Percentiles rank a stretch among this genome's conserved stretches.
Conservation (phyloP, 2,888 invertebrate species). For the Apamea monoglypha region DNA sequence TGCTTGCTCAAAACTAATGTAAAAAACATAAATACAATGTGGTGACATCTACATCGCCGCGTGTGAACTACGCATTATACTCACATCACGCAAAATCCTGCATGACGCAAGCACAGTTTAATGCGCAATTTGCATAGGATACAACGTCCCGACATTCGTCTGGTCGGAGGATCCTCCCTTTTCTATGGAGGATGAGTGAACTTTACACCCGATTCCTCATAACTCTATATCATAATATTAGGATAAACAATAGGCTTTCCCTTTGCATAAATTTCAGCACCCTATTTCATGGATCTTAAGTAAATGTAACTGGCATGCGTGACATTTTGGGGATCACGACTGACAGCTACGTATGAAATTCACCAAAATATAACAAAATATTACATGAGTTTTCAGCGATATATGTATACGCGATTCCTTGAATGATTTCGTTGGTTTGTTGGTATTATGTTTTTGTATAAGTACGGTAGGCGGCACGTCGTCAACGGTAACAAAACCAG, state of each 20-base stretch:
- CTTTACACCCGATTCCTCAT: neutral
- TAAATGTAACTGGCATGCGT: slow-evolving; percentile 13
- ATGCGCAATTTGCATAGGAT: no score
- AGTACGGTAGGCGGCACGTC: no score
- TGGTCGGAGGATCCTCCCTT: no score
- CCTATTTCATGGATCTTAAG: slow-evolving; percentile 34
- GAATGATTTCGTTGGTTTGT: neutral
- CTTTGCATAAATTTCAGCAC: slow-evolving; percentile 26
- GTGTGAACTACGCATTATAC: no score
- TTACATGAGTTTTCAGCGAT: neutral
- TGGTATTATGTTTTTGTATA: neutral
- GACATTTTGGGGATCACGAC: slow-evolving; percentile 24
- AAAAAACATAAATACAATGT: no score
- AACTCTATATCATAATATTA: neutral
- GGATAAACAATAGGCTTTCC: neutral
- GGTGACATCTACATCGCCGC: no score
- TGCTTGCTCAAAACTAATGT: no score
- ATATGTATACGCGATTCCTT: neutral
- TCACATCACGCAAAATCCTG: no score
- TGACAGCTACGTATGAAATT: slow-evolving; percentile 20
- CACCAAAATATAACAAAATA: slow-evolving; percentile 5
- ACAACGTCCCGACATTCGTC: no score
- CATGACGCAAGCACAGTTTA: no score
- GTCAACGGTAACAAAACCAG: no score
- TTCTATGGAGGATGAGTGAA: no score